These are phyloP conservation scores for Monopis laevigella DNA, from an alignment of 2,888 invertebrate genomes.

Conservation along the genomic window DNA sequence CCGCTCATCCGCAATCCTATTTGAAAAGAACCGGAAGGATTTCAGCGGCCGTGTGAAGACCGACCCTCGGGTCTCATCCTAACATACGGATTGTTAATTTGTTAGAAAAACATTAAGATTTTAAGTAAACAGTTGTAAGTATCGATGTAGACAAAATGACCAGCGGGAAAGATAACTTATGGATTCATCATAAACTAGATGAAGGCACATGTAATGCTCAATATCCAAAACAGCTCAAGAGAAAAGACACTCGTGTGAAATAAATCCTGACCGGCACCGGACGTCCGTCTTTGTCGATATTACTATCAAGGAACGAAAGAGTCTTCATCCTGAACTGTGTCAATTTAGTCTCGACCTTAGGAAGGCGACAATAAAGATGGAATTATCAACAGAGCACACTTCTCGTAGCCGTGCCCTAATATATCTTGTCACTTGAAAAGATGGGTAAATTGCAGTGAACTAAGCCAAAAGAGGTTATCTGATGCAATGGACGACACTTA, in stretches of 20 bases:
- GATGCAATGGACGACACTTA: constrained; percentile 29
- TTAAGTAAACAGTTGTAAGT: constrained; percentile 7
- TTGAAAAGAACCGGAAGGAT: constrained; percentile 52
- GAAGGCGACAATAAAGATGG: constrained; percentile 23
- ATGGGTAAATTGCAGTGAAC: constrained; percentile 45
- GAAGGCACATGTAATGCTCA: neutral
- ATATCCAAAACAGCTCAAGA: constrained; percentile 3
- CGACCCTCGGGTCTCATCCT: constrained; percentile 4
- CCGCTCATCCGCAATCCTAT: constrained; percentile 35
- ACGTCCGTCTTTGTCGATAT: constrained; percentile 67
- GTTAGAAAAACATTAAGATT: constrained; percentile 29
- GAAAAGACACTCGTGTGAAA: constrained; percentile 39
- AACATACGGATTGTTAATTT: constrained; percentile 26
- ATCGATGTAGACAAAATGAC: no score
- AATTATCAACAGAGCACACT: constrained; percentile 22
- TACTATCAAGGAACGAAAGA: constrained; percentile 18
- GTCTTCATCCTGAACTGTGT: constrained; percentile 14
- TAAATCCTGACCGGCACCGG: constrained; percentile 67
- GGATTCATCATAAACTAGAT: no score
- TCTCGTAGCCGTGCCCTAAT: constrained; percentile 40
- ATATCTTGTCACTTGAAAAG: constrained; percentile 48
- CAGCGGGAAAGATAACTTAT: no score
- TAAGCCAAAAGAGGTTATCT: neutral
- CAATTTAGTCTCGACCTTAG: constrained; percentile 25
- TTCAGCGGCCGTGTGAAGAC: constrained; percentile 23